Evolutionary conservation across 2,113 vertebrate genomes (phyloP).

Genomic region (Onychostoma macrolepis): DNA sequence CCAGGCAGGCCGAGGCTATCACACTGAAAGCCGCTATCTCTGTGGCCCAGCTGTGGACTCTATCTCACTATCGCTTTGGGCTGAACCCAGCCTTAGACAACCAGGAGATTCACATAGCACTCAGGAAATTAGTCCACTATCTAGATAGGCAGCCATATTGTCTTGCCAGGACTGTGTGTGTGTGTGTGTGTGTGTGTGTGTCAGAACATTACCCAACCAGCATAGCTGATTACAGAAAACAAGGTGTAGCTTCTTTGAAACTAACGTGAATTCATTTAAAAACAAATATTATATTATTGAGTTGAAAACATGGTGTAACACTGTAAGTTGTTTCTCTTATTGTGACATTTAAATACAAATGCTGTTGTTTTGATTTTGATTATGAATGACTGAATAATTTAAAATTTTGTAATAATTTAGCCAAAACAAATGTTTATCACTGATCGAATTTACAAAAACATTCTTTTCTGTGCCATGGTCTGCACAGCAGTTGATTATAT

Average conservation of each 20-base stretch:
- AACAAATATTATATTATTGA: not conserved
- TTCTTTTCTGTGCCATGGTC: not conserved
- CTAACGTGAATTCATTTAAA: not conserved
- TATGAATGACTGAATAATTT: not conserved
- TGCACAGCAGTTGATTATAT: not conserved
- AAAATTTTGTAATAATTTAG: not conserved
- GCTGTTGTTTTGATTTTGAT: not conserved
- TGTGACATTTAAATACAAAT: not conserved
- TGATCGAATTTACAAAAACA: not conserved
- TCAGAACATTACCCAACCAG: not conserved
- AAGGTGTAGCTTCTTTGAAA: not conserved
- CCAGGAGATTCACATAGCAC: conserved; percentile 55
- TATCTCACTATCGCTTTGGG: conserved; percentile 75
- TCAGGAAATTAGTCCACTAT: conserved; percentile 39
- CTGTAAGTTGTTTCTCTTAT: not conserved
- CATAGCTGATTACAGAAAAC: not conserved
- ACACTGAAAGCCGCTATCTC: conserved; percentile 82
- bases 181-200: not conserved
- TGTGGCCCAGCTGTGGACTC: conserved; percentile 78
- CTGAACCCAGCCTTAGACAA: conserved; percentile 73
- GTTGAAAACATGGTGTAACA: not conserved
- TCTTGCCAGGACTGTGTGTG: conserved; percentile 42
- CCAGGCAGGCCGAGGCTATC: conserved; percentile 71
- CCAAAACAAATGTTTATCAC: not conserved
- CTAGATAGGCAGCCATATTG: conserved; percentile 47